These are phyloP conservation scores for Lymantria dispar DNA, from an alignment of 2,888 invertebrate species.

Conservation along the genomic window DNA sequence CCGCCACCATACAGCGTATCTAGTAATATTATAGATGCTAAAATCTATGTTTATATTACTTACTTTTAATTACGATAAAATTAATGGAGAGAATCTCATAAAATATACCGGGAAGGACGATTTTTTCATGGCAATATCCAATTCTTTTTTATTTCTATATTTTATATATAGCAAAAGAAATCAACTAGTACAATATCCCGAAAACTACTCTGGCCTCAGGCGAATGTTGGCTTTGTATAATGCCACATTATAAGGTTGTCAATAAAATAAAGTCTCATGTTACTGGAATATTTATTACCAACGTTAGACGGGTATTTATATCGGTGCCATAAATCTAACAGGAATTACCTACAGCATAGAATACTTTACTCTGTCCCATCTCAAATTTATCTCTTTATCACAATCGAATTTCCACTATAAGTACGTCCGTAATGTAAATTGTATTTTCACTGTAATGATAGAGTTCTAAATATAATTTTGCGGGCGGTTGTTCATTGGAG, in stretches of 20 bases:
- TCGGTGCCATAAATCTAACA: background rate
- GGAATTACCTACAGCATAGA: background rate
- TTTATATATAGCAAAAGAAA: too few species aligned
- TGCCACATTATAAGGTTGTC: constrained; percentile 16
- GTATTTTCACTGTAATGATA: constrained; percentile 49
- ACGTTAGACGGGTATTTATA: background rate
- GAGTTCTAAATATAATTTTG: constrained; percentile 26
- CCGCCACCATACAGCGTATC: too few species aligned
- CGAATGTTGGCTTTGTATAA: constrained; percentile 10
- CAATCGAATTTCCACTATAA: constrained; percentile 40
- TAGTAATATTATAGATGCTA: too few species aligned
- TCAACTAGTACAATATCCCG: too few species aligned
- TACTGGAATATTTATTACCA: constrained; percentile 9
- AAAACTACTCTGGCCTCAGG: background rate
- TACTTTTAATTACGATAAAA: too few species aligned
- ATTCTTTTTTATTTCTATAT: too few species aligned
- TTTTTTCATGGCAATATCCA: too few species aligned
- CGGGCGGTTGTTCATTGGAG: constrained; percentile 11
- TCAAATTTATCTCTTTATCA: constrained; percentile 9
- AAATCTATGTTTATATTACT: too few species aligned
- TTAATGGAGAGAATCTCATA: too few species aligned
- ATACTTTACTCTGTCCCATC: constrained; percentile 4
- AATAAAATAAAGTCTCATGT: constrained; percentile 14
- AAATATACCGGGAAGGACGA: too few species aligned
- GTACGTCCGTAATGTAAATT: constrained; percentile 33